Percentiles rank a stretch among this genome's conserved stretches.
phyloP scores from a whole-genome alignment of 1,140 invertebrate species.

The Drosophila sproati region DNA sequence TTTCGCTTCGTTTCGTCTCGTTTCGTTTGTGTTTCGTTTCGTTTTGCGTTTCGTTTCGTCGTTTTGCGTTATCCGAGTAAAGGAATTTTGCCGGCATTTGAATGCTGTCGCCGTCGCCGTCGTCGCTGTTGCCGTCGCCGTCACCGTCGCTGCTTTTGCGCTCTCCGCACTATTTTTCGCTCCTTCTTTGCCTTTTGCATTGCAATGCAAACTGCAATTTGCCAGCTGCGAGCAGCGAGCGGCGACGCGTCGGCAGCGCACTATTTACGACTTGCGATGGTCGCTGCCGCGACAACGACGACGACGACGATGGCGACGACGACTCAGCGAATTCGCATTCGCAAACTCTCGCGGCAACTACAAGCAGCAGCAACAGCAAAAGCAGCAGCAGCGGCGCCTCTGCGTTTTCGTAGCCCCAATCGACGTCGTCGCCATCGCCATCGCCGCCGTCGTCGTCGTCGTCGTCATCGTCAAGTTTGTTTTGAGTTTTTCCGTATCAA shows the following conservation, averaged over 20 bases:
- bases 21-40: slow-evolving; percentile 22
- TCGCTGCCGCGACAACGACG: neutral
- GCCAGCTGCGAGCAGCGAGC: slow-evolving; percentile 31
- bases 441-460: slow-evolving; percentile 15
- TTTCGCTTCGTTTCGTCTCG: slow-evolving; percentile 19
- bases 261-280: slow-evolving; percentile 66
- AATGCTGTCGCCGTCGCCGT: neutral
- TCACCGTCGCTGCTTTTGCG: slow-evolving; percentile 38
- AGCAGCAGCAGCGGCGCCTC: slow-evolving; percentile 37
- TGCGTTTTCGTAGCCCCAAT: slow-evolving; percentile 29
- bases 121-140: slow-evolving; percentile 31
- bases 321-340: slow-evolving; percentile 72
- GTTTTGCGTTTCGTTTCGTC: slow-evolving; percentile 30
- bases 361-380: slow-evolving; percentile 34
- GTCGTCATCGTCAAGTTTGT: slow-evolving; percentile 68
- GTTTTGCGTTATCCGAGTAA: slow-evolving; percentile 67
- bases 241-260: slow-evolving; percentile 55
- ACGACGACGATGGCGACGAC: slow-evolving; percentile 35
- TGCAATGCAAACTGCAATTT: slow-evolving; percentile 49
- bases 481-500: slow-evolving; percentile 85
- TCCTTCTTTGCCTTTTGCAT: slow-evolving; percentile 50
- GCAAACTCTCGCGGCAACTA: slow-evolving; percentile 61
- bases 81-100: slow-evolving; percentile 68
- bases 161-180: slow-evolving; percentile 5
- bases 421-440: slow-evolving; percentile 46